phyloP scores from a whole-genome alignment of 1,140 invertebrate species.

The Pachypeltis micranthus region DNA sequence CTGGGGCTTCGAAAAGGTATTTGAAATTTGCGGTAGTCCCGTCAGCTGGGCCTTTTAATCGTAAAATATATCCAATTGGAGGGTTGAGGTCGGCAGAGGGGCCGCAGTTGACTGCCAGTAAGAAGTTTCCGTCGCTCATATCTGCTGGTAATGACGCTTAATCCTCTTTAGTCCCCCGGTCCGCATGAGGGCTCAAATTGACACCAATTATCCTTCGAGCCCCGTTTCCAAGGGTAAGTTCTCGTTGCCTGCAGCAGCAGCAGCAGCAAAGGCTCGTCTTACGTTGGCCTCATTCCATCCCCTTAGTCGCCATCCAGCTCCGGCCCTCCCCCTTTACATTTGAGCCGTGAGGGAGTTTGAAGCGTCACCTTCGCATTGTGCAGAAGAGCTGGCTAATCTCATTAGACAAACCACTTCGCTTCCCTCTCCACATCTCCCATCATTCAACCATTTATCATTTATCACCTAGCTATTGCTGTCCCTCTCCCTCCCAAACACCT shows the following conservation, averaged over 20 bases:
- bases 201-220: constrained; percentile 1
- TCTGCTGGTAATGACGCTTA: constrained; percentile 5
- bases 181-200: constrained; percentile 7
- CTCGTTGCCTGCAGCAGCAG: no score
- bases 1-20: no score
- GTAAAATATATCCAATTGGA: constrained; percentile 8
- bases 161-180: neutral
- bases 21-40: no score
- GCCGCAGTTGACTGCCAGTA: no score
- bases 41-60: no score
- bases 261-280: no score
- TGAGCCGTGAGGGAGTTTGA: neutral
- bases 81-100: neutral
- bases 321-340: neutral
- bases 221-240: neutral
- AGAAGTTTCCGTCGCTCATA: neutral
- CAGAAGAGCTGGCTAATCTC: constrained; percentile 4
- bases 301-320: neutral
- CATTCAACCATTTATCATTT: neutral
- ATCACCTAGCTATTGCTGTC: neutral
- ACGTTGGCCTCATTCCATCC: no score
- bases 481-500: no score
- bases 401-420: constrained; percentile 8
- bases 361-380: constrained; percentile 1
- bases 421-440: neutral